Percentiles rank a stretch among this genome's conserved stretches.
Conservation (phyloP, 2,888 invertebrate species). For the Heliconius charithonia region DNA sequence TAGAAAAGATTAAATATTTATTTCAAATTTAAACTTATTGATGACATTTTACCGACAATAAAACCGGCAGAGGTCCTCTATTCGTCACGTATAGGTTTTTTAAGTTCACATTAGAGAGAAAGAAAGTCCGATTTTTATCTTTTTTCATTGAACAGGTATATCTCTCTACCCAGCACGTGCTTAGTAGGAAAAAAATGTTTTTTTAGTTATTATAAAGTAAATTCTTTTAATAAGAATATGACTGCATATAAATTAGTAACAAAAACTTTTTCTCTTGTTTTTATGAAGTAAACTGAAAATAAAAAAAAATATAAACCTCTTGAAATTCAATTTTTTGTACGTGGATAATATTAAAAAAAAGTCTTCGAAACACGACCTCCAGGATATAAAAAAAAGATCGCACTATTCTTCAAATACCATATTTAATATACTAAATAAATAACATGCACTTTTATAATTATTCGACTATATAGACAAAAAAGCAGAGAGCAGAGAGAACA, state of each 20-base stretch:
- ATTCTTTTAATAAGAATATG: neutral
- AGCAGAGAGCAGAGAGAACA: neutral
- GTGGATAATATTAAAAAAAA: neutral
- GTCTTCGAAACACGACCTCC: no score
- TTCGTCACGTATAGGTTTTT: no score
- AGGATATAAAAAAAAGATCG: neutral
- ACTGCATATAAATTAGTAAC: neutral
- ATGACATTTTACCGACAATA: no score
- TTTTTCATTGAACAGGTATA: no score
- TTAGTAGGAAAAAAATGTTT: neutral
- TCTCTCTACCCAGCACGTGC: neutral
- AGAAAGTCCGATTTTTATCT: no score
- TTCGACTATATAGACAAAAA: neutral
- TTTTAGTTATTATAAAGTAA: neutral
- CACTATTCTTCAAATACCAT: neutral
- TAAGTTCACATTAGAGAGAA: no score
- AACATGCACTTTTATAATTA: neutral
- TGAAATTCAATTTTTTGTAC: neutral
- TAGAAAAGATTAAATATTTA: no score
- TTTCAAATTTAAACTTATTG: no score
- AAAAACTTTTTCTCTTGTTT: no score
- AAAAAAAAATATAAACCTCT: neutral
- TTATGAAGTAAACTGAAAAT: no score
- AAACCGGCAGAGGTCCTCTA: no score
- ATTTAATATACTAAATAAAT: neutral